phyloP scores from a whole-genome alignment of 2,797 vertebrate species.

The Ptychobarbus kaznakovi region DNA sequence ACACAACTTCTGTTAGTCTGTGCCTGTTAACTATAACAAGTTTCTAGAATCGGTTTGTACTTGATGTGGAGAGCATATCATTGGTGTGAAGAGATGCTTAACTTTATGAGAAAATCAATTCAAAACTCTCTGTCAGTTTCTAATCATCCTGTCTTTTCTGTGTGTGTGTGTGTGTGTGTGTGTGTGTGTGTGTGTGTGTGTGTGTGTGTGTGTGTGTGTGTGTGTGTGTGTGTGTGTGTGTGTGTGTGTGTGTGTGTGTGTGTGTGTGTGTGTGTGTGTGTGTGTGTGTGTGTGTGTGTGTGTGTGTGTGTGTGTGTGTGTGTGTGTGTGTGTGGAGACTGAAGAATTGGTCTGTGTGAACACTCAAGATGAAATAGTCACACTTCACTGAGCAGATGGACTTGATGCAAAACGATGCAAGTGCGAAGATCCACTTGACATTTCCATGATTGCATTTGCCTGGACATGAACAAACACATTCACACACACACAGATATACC shows the following conservation, averaged over 20 bases:
- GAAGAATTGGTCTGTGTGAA: constrained; percentile 42
- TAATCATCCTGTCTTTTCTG: background rate
- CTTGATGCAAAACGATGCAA: constrained; percentile 39
- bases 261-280: constrained; percentile 5
- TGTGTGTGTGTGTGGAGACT: constrained; percentile 21
- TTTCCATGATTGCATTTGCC: constrained; percentile 23
- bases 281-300: constrained; percentile 16
- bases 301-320: constrained; percentile 4
- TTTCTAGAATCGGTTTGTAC: background rate
- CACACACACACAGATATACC: constrained; percentile 43
- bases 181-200: constrained; percentile 14
- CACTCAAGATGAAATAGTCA: constrained; percentile 5
- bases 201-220: background rate
- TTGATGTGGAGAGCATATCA: constrained; percentile 30
- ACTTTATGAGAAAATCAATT: constrained; percentile 9
- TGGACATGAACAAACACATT: constrained; percentile 59
- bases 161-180: constrained; percentile 16
- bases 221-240: constrained; percentile 18
- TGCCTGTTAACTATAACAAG: background rate
- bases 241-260: constrained; percentile 13
- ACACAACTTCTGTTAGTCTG: background rate
- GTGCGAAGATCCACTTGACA: constrained; percentile 37
- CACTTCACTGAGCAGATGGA: constrained; percentile 40
- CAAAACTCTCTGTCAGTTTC: background rate
- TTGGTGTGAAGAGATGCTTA: constrained; percentile 25